Base-by-base conservation (phyloP, 2,888 invertebrate genomes). In the Scaptomyza polygonia region DNA sequence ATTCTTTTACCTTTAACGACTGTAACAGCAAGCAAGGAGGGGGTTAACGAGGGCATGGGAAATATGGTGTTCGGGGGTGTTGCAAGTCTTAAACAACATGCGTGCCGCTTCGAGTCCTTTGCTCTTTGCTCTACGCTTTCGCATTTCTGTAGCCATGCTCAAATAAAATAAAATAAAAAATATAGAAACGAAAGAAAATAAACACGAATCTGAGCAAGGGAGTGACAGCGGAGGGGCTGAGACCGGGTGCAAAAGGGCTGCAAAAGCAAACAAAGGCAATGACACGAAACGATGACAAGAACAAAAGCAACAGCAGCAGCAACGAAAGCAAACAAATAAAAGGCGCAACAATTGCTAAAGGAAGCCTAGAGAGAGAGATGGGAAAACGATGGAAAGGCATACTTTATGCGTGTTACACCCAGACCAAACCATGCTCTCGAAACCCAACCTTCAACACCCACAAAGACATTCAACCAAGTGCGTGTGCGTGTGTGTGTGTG, bases 1-100 rank as follows among this genome's bases (percentile, higher is more conserved):
- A 90, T 89, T 90, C n/a, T n/a, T 75, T 73, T 82, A 87, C 88
- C 88, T 88, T 85, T 87, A 88, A 85, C 86, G 79, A 81, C 78
- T 39, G 45, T 34, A 44, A n/a, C n/a, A n/a, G n/a, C n/a, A n/a
- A n/a, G n/a, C 12, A 32, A 18, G 32, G 70, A 30, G 52, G 21
- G 36, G 30, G 4, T 39, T 39, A 21, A 18, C 16, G n/a, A 27
- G 34, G 34, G 53, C 36, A n/a, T 42, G 40, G 49, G 44, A 54
- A 9, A 3, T 29, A 29, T 36, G 5, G 29, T 9, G 5, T 0
- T 8, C 1, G 52, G 39, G 40, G 44, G 30, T 18, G n/a, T 30
- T 36, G 39, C 32, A 48, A 27, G n/a, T 14, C 36, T 8, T 14
- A 36, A 52, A 49, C 53, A 64, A 63, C 47, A 64, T 78, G 86